Evolutionary conservation across 2,113 vertebrate genomes (phyloP).

Genomic region (Zosterops pallidus): DNA sequence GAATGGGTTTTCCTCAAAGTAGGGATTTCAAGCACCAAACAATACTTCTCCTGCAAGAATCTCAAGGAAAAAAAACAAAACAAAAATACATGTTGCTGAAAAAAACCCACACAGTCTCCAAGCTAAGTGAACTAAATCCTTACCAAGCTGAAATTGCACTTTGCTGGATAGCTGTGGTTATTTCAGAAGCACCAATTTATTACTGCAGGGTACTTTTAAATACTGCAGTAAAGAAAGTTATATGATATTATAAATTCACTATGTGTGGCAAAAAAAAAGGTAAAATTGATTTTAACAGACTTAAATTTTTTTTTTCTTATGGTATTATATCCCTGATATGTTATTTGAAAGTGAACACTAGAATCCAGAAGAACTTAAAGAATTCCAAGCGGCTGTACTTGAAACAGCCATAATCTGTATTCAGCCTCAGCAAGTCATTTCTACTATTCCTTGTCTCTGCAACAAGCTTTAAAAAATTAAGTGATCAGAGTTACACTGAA

Average conservation of each 20-base stretch:
- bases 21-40: neutral
- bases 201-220: neutral
- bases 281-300: neutral
- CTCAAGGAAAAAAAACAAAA: neutral
- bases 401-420: neutral
- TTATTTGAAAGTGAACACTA: neutral
- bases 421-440: slow-evolving; percentile 11
- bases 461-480: slow-evolving; percentile 62
- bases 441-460: neutral
- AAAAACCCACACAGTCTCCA: neutral
- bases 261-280: neutral
- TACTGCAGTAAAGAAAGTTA: neutral
- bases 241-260: neutral
- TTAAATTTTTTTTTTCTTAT: neutral
- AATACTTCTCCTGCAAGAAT: neutral
- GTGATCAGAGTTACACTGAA: slow-evolving; percentile 28
- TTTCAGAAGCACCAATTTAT: neutral
- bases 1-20: neutral
- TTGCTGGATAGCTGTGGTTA: neutral
- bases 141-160: neutral
- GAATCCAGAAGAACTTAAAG: neutral
- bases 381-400: neutral
- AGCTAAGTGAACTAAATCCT: slow-evolving; percentile 9
- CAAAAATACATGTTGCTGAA: neutral
- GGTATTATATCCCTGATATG: neutral